Conservation (phyloP, 2,888 invertebrate species). For the Oligia fasciuncula region DNA sequence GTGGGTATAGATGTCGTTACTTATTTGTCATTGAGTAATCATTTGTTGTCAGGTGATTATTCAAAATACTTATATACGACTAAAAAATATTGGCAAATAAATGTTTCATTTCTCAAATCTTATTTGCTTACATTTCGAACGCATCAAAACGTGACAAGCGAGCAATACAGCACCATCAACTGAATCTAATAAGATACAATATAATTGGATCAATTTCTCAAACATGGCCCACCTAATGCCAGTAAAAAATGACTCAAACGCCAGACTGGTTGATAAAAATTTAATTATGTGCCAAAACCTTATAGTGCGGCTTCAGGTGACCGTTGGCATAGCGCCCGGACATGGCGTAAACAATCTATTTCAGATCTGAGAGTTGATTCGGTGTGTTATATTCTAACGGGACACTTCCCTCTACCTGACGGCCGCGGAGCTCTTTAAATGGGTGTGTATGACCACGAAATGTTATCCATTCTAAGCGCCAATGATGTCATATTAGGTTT, state of each 20-base stretch:
- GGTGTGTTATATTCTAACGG: slow-evolving; percentile 77
- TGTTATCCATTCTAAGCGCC: slow-evolving; percentile 18
- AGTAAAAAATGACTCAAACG: slow-evolving; percentile 70
- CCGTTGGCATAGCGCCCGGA: slow-evolving; percentile 85
- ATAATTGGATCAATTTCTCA: slow-evolving; percentile 34
- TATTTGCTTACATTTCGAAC: slow-evolving; percentile 3
- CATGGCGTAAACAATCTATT: slow-evolving; percentile 89
- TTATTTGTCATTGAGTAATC: slow-evolving; percentile 20
- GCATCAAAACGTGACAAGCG: slow-evolving; percentile 5
- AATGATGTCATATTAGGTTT: slow-evolving; percentile 22
- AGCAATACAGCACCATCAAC: not conserved
- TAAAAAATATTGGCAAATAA: slow-evolving; percentile 21
- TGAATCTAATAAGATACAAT: slow-evolving; percentile 34
- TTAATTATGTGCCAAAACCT: slow-evolving; percentile 85
- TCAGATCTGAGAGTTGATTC: slow-evolving; percentile 85
- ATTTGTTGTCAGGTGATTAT: slow-evolving; percentile 35
- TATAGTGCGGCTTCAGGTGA: slow-evolving; percentile 84
- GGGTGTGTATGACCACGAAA: slow-evolving; percentile 38
- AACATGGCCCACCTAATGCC: slow-evolving; percentile 35
- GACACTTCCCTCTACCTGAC: slow-evolving; percentile 68
- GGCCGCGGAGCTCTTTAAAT: slow-evolving; percentile 34
- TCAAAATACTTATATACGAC: slow-evolving; percentile 27
- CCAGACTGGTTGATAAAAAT: slow-evolving; percentile 78
- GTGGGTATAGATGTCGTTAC: slow-evolving; percentile 10
- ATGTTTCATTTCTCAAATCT: slow-evolving; percentile 1